These are phyloP conservation scores for Colinus virginianus DNA, from an alignment of 2,113 vertebrate species.

Conservation along the genomic window DNA sequence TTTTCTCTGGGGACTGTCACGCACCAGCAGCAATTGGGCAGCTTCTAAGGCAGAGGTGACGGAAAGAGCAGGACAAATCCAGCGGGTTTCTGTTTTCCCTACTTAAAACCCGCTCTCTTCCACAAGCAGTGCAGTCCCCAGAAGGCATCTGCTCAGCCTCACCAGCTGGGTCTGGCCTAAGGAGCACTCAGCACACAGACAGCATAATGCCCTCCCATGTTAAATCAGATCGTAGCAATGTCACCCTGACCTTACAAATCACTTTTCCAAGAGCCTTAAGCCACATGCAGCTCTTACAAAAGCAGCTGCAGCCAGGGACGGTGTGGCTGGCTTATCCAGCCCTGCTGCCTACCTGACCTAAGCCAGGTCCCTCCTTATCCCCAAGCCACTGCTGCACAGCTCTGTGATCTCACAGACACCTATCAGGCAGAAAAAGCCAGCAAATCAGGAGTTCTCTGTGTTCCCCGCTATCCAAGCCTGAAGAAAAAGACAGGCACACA, in stretches of 20 bases:
- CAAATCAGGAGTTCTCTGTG: neutral
- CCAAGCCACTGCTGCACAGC: neutral
- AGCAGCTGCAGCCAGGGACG: neutral
- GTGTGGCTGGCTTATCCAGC: neutral
- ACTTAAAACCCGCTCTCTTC: neutral
- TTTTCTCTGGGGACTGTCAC: neutral
- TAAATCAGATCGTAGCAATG: neutral
- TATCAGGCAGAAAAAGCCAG: neutral
- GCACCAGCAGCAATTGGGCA: neutral
- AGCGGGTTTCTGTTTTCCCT: neutral
- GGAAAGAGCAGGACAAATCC: fast-evolving
- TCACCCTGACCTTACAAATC: conserved; percentile 15
- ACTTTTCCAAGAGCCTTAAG: conserved; percentile 22
- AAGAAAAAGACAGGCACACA: fast-evolving
- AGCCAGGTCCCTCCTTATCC: neutral
- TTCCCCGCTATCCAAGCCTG: neutral
- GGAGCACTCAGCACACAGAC: neutral
- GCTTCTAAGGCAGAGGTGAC: neutral
- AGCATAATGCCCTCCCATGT: neutral
- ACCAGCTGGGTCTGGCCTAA: neutral
- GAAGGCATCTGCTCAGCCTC: neutral
- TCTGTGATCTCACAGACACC: fast-evolving
- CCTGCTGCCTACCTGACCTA: neutral
- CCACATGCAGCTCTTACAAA: neutral
- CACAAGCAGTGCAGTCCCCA: neutral